Conservation (phyloP, 2,113 vertebrate species). For the Enhydra lutris region DNA sequence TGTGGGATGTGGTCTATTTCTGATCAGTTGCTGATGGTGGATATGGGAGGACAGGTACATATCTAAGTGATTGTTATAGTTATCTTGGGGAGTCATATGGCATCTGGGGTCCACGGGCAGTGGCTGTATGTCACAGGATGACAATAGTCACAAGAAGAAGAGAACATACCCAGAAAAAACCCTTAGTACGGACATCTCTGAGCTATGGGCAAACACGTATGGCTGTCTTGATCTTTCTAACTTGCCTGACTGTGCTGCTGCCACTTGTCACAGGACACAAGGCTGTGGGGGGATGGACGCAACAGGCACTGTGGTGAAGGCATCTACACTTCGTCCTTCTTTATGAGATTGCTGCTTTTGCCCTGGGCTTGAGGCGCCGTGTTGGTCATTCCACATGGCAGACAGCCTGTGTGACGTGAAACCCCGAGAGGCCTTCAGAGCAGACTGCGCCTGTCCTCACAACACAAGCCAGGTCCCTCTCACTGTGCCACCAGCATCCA, state of each 20-base stretch:
- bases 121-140: not conserved
- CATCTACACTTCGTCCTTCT: not conserved
- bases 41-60: not conserved
- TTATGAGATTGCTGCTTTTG: not conserved
- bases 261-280: accelerated
- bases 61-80: not conserved
- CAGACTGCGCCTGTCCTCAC: not conserved
- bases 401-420: not conserved
- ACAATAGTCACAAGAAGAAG: not conserved
- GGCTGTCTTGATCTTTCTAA: not conserved
- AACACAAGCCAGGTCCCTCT: not conserved
- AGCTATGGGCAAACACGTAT: not conserved
- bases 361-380: not conserved
- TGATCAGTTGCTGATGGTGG: not conserved
- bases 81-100: not conserved
- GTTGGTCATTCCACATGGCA: not conserved
- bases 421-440: not conserved
- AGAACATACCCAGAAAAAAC: not conserved
- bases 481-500: not conserved
- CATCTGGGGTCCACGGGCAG: not conserved
- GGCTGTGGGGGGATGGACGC: not conserved
- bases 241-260: not conserved
- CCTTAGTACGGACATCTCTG: not conserved
- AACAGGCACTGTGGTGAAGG: not conserved
- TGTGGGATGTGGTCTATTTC: not conserved